Percentiles rank a stretch among this genome's conserved stretches.
These are phyloP conservation scores for Zaprionus ghesquierei DNA, from an alignment of 1,140 invertebrate species.

Conservation along the genomic window DNA sequence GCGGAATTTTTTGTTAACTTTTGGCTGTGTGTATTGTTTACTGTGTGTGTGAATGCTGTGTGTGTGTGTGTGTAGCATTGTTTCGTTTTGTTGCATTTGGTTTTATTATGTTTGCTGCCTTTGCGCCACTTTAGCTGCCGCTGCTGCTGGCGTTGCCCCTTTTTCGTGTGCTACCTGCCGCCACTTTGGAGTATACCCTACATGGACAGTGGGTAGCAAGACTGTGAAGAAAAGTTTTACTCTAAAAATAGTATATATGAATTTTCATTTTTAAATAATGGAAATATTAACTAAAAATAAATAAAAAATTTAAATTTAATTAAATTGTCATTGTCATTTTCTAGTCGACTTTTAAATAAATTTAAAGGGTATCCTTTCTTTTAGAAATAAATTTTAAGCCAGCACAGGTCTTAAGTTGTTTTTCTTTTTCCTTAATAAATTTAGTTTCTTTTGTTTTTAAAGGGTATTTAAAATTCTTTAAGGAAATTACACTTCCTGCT, in stretches of 20 bases:
- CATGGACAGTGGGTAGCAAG: too few species aligned
- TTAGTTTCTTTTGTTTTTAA: background rate
- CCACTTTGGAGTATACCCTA: conserved; percentile 4
- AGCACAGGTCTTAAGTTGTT: too few species aligned
- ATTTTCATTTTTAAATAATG: too few species aligned
- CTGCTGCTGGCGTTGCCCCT: conserved; percentile 38
- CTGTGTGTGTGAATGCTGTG: conserved; percentile 2
- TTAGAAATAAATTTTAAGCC: too few species aligned
- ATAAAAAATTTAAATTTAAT: too few species aligned
- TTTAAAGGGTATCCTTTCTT: too few species aligned
- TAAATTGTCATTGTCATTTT: too few species aligned
- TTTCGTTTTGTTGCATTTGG: conserved; percentile 55
- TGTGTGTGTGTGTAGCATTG: conserved; percentile 15
- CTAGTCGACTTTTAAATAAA: too few species aligned
- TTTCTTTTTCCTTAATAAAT: too few species aligned
- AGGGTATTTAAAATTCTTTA: conserved; percentile 6
- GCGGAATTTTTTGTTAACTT: conserved; percentile 39
- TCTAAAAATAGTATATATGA: too few species aligned
- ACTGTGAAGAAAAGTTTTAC: background rate
- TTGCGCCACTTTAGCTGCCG: conserved; percentile 46
- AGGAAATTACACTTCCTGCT: background rate
- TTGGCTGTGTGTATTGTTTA: conserved; percentile 14
- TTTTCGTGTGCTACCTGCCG: background rate
- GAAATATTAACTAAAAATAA: too few species aligned
- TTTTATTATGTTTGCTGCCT: conserved; percentile 52